These are phyloP conservation scores for Strix occidentalis DNA, from an alignment of 2,797 vertebrate genomes.

Conservation along the genomic window DNA sequence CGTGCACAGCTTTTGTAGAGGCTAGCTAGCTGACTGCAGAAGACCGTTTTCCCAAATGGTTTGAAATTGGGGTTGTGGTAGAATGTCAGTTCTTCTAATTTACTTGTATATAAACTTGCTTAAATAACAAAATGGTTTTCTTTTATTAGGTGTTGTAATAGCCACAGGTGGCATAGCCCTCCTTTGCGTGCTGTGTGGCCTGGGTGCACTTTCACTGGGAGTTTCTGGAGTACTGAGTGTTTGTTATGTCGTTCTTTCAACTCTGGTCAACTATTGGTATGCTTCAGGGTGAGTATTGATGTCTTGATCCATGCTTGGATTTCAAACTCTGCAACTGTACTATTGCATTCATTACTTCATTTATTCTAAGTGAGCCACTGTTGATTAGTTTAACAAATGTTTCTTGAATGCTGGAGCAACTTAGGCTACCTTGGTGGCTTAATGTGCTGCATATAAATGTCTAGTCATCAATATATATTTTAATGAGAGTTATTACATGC, in stretches of 20 bases:
- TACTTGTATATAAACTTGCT: not conserved
- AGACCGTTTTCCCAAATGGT: not conserved
- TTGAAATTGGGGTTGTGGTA: not conserved
- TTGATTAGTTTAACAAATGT: not conserved
- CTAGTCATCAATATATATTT: not conserved
- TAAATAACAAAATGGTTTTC: not conserved
- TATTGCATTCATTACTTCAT: not conserved
- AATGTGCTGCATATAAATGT: not conserved
- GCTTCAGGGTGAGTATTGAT: conserved; percentile 63
- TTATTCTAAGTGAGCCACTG: not conserved
- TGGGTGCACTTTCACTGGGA: conserved; percentile 73
- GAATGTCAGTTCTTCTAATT: not conserved
- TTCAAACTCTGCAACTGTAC: not conserved
- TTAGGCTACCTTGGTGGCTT: not conserved
- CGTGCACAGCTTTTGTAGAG: not conserved
- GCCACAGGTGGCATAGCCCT: conserved; percentile 75
- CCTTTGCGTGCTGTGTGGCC: conserved; percentile 78
- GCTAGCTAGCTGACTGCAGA: not conserved
- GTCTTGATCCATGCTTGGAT: not conserved
- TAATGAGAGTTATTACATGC: not conserved
- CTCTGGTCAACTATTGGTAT: conserved; percentile 73
- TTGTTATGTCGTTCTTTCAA: conserved; percentile 70
- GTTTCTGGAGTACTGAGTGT: conserved; percentile 71
- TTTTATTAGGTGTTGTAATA: conserved; percentile 76
- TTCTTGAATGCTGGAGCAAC: not conserved